Evolutionary conservation across 2,113 vertebrate species (phyloP), one percentile per base, ranked within the genome.

Genomic region (Paraplagusia blochii): DNA sequence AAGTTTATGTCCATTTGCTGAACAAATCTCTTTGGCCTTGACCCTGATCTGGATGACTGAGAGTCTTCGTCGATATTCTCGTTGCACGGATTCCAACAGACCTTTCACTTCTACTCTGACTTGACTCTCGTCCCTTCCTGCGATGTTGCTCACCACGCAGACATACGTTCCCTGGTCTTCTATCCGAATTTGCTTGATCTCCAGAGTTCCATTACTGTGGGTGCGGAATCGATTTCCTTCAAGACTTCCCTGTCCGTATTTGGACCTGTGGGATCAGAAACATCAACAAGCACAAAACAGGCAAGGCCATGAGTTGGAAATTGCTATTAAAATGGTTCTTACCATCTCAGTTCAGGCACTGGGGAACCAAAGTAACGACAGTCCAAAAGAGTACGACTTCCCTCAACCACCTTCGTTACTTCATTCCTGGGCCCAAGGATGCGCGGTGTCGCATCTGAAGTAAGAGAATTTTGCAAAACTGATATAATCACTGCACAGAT

Each of bases 81-180:
- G 11, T 39, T 7, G 12, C 17, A 51, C 10, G 11, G 1, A 22
- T 22, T n/a, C n/a, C 17, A 14, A 11, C 55, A 84, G 16, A 98
- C 97, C 97, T 96, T 98, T 99, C 84, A 99, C 94, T 74, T 98
- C 95, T 67, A 99, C 82, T 48, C 91, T 89, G 56, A 95, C 92
- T 65, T 94, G 92, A 63, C 90, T 94, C 77, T 99, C 94, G 0
- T 91, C 94, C 66, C 94, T 92, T 11, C 97, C 96, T 67, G 97
- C 89, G 48, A 95, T 87, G 73, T 96, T 99, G 82, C 92, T 97
- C 58, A 95, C 94, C 0, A 95, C 85, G 1, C 96, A 99, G 10
- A 94, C 81, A 52, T 99, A 99, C 38, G 92, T 93, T 12, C 97
- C 97, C 71, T 97, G 93, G 80, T 99, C 97, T 42, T 95, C 93